Base-by-base conservation (phyloP, 2,113 vertebrate species). In the Pseudopodoces humilis region DNA sequence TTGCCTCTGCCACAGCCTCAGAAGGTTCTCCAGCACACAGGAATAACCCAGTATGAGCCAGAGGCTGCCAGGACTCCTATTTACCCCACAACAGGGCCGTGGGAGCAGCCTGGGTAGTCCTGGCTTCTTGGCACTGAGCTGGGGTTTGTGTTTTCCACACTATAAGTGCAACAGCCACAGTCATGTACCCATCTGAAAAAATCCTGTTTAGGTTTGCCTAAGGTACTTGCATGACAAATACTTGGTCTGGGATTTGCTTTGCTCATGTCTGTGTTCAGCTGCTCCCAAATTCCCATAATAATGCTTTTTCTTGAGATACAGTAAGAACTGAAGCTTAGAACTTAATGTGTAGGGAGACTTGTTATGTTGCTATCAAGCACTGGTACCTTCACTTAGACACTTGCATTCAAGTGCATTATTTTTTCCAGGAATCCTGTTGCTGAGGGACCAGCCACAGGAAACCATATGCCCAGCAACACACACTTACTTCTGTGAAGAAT, bases 81-180 rank as follows among this genome's bases (percentile, higher is more conserved):
- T 56, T 56, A 21, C 14, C 23, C 22, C 4, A 0, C 19, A 4
- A 0, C 33, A 46, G 21, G 30, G 27, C 53, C 6, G 6, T 13
- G 5, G 65, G 52, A 82, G n/a, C 43, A 86, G 41, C 37, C 44
- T 20, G 13, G 9, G 14, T 28, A 64, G 35, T 56, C 18, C 58
- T 83, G 75, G 30, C 18, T 79, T 33, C 21, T 63, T 67, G 53
- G 44, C 53, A 64, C 35, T 1, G 3, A 55, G 31, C 39, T 71
- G 78, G 44, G 58, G 13, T 70, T 81, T 74, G 35, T 75, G 46
- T 28, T 58, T 95, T 83, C 49, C 67, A 68, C 44, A 59, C 28
- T 47, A 1, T 0, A 4, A 5, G 11, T 62, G 25, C 59, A 53
- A 31, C 20, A 7, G 1, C 64, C 69, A 13, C 67, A 64, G 28